Conservation (phyloP, 64 coral and sea anemone species). For the Dendronephthya gigantea region DNA sequence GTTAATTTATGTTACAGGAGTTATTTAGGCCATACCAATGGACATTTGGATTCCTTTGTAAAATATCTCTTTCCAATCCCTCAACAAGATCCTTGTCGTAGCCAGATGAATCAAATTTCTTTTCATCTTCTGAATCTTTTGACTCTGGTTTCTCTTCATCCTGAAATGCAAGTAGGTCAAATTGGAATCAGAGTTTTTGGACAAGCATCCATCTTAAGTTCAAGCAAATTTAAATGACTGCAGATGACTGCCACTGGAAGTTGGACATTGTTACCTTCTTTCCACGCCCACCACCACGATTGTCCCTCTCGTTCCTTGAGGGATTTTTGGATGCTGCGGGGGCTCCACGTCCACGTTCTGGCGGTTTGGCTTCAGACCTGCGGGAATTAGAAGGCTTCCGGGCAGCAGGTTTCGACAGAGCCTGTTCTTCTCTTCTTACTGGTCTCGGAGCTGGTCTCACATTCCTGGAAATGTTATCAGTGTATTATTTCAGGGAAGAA, state of each 20-base stretch:
- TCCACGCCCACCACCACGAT: background rate
- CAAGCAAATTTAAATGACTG: too few species aligned
- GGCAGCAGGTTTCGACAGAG: background rate
- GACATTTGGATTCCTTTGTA: slow-evolving; percentile 97
- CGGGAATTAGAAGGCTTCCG: background rate
- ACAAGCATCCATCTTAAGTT: too few species aligned
- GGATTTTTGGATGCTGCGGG: background rate
- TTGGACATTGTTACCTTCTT: background rate
- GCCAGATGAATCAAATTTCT: slow-evolving; percentile 85
- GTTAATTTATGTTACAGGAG: too few species aligned
- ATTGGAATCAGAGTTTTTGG: too few species aligned
- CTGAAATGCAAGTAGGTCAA: slow-evolving; percentile 21
- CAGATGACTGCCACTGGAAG: too few species aligned
- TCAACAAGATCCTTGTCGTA: slow-evolving; percentile 97
- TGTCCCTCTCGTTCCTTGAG: background rate
- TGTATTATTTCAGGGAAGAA: background rate
- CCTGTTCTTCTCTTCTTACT: background rate
- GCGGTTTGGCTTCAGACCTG: background rate
- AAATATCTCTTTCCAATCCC: slow-evolving; percentile 86
- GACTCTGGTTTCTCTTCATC: slow-evolving; percentile 42
- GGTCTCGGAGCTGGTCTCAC: background rate
- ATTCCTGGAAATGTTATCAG: background rate
- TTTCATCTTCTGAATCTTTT: slow-evolving; percentile 57
- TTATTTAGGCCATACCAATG: slow-evolving; percentile 99
- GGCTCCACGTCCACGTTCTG: background rate